Evolutionary conservation across 64 coral and sea anemone genomes (phyloP), one percentile per base, ranked within the genome.

Genomic region (Pocillopora verrucosa): DNA sequence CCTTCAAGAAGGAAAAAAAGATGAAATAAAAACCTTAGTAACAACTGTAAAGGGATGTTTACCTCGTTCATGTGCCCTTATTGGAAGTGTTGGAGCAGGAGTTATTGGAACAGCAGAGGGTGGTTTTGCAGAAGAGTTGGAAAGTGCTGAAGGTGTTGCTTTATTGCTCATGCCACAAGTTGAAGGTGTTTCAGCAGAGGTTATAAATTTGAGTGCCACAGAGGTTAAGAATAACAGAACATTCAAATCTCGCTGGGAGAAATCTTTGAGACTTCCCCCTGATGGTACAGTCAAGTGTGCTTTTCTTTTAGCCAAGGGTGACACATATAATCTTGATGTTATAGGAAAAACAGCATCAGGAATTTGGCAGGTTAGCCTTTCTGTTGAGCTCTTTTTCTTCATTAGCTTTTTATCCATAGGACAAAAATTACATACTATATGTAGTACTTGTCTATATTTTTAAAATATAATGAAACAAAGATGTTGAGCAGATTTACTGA

Each of bases 311-410:
- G 95, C 95, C 51, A 96, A 93, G 62, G 91, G 91, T 14, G 95
- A 96, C 17, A 90, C 76, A 16, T 96, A 87, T 25, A 77, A 96
- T 59, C 83, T 96, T 57, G 95, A 96, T 73, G 93, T 96, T 65
- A 96, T 96, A 76, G 95, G 91, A 22, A 96, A 96, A 68, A 92
- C 93, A 45, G 95, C 95, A 20, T 96, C 95, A 62, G 95, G 95
- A 65, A 96, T 96, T 82, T 96, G 95, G 95, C 88, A 93, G 88
- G 95, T 96, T 91, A 93, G 63, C 61, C 25, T 56, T 1, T 35
- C 65, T 36, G 15, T 35, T 34, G 36, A 12, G 67, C 14, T 67
- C 16, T 67, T 10, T 30, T 70, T 26, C 22, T 24, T 2, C 9
- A 70, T 26, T 24, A 25, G 0, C 13, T n/a, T 58, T 16, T 13